Base-by-base conservation (phyloP, 2,797 vertebrate genomes). In the Typhlichthys eigenmanni region DNA sequence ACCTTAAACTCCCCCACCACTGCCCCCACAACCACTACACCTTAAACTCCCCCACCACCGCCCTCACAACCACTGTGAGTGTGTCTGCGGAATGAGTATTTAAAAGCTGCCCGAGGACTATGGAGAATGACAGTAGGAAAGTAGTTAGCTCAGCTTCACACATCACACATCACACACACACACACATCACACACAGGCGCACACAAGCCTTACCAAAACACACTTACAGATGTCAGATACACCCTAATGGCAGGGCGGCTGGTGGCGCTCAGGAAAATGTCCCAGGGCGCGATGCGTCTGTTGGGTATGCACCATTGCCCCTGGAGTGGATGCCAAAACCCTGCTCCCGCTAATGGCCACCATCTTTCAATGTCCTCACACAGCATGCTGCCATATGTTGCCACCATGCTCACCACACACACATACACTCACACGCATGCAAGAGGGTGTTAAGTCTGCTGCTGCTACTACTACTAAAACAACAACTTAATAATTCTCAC, bases 281-380 rank as follows among this genome's bases (percentile, higher is more conserved):
- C 79, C 74, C 78, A 74, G 82, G 62, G 69, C 78, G 84, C 79
- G 72, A 29, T 59, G 76, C 63, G 45, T 84, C 76, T 75, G 75
- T 80, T 84, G 72, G 72, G 69, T 78, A 91, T 80, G 87, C 89
- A 78, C 83, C 87, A 89, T 88, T 88, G 87, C 78, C 68, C 76
- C 68, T 73, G 59, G 74, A 86, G 61, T 72, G 76, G 74, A 74
- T 79, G 84, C 82, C 82, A 88, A 89, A 81, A 69, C 71, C 50
- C 73, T 79, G 78, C 78, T 73, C 72, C 58, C 69, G 69, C 78
- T 89, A 91, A 92, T 89, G 85, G 78, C 75, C 47, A 34, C 76
- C 79, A 91, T 89, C 78, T 80, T 87, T 90, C 83, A 89, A 55
- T 72, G 82, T 88, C 79, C 76, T 74, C 71, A 68, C 73, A 74